phyloP scores from a whole-genome alignment of 2,888 invertebrate species.

The Tenthredo notha region DNA sequence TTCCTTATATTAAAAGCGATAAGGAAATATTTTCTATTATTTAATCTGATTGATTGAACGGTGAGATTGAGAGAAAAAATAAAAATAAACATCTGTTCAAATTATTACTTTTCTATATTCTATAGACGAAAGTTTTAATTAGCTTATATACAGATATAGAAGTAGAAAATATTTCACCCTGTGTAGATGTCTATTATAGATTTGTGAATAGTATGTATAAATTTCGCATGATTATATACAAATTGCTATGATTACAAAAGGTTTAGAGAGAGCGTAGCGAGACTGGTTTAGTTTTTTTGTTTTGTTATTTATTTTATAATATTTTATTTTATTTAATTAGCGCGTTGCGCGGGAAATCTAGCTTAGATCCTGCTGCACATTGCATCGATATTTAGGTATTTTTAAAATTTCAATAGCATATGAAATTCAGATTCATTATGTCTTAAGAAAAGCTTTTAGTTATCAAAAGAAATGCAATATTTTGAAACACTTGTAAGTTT shows the following conservation, averaged over 20 bases:
- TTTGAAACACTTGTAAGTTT: neutral
- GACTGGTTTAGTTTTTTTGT: neutral
- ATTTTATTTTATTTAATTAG: too few relatives aligned
- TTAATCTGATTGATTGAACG: neutral
- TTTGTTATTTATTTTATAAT: too few relatives aligned
- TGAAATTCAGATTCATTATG: neutral
- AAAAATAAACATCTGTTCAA: neutral
- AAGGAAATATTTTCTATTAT: neutral
- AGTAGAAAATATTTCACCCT: neutral
- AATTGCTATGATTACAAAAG: constrained; percentile 2
- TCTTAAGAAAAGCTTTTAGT: neutral
- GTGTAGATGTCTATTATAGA: neutral
- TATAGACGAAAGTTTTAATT: neutral
- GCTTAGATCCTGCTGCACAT: neutral
- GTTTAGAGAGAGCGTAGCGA: neutral
- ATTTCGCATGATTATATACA: constrained; percentile 2
- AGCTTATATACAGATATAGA: neutral
- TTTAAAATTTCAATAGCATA: neutral
- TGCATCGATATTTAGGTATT: neutral
- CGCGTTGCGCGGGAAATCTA: neutral
- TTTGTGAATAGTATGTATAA: neutral
- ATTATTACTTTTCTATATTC: neutral
- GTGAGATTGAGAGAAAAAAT: neutral
- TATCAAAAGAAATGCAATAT: neutral
- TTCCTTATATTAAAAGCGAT: neutral